Evolutionary conservation across 2,113 vertebrate species (phyloP).

Genomic region (Ageneiosus marmoratus): DNA sequence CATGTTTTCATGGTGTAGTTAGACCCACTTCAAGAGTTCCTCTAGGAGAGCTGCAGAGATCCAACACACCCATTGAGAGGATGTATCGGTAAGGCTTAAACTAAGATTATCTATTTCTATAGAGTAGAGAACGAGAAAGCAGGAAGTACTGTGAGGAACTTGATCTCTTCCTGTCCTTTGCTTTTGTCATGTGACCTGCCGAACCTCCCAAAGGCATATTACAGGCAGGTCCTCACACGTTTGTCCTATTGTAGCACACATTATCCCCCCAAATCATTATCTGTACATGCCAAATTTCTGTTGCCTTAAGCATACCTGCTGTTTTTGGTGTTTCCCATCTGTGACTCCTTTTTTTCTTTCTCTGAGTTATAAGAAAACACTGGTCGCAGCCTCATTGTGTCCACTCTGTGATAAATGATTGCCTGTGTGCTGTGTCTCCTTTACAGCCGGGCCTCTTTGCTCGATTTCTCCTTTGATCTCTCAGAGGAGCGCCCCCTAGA

Average conservation of each 20-base stretch:
- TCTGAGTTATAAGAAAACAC: background rate
- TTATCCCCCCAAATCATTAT: background rate
- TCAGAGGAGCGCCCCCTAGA: constrained; percentile 95
- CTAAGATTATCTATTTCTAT: background rate
- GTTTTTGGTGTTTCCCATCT: constrained; percentile 8
- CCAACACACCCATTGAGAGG: constrained; percentile 81
- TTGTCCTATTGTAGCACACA: background rate
- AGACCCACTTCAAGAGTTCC: constrained; percentile 77
- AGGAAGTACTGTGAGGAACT: constrained; percentile 49
- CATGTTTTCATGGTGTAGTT: constrained; percentile 66
- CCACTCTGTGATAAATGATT: constrained; percentile 60
- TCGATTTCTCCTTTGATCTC: constrained; percentile 98
- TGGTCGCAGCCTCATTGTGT: constrained; percentile 14
- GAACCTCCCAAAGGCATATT: constrained; percentile 38
- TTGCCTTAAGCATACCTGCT: constrained; percentile 17
- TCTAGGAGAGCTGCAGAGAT: constrained; percentile 81
- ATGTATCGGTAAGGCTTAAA: constrained; percentile 87
- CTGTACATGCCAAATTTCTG: background rate
- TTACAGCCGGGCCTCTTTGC: constrained; percentile 89
- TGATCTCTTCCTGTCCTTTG: constrained; percentile 62
- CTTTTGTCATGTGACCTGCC: constrained; percentile 49
- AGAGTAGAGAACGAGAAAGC: background rate
- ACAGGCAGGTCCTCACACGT: constrained; percentile 36
- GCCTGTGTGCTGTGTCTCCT: constrained; percentile 73
- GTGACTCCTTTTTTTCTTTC: constrained; percentile 2